phyloP scores from a whole-genome alignment of 2,113 vertebrate genomes.

The Scolopax mira region DNA sequence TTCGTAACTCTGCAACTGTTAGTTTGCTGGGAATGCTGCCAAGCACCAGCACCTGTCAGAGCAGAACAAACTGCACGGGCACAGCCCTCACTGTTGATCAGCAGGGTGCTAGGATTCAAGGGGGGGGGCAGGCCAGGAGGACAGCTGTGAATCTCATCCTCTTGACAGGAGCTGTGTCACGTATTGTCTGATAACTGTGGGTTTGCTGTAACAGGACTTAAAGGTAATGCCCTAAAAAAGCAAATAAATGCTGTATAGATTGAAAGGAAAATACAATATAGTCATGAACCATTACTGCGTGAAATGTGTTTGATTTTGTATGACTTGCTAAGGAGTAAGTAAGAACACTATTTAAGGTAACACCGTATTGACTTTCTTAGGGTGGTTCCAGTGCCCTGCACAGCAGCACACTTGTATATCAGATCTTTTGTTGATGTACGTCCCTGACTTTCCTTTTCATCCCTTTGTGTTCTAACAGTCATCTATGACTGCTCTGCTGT shows the following conservation, averaged over 20 bases:
- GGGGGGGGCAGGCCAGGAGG: neutral
- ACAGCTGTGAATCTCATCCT: neutral
- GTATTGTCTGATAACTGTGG: neutral
- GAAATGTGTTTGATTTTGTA: neutral
- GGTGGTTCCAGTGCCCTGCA: neutral
- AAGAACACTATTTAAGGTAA: neutral
- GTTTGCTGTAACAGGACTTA: neutral
- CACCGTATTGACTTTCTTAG: neutral
- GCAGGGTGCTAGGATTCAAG: neutral
- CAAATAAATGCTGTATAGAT: neutral
- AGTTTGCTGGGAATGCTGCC: slow-evolving; percentile 6
- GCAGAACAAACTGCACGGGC: neutral
- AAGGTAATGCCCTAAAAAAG: neutral
- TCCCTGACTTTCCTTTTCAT: neutral
- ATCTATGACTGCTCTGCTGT: neutral
- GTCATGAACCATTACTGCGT: neutral
- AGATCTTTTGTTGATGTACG: neutral
- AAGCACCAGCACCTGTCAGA: neutral
- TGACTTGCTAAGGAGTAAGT: neutral
- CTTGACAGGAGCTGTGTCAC: neutral
- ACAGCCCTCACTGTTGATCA: neutral
- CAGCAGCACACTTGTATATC: neutral
- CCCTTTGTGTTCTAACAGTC: neutral
- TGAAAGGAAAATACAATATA: neutral
- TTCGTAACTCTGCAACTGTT: neutral